phyloP scores from a whole-genome alignment of 2,888 invertebrate genomes.

The Tillus elongatus region DNA sequence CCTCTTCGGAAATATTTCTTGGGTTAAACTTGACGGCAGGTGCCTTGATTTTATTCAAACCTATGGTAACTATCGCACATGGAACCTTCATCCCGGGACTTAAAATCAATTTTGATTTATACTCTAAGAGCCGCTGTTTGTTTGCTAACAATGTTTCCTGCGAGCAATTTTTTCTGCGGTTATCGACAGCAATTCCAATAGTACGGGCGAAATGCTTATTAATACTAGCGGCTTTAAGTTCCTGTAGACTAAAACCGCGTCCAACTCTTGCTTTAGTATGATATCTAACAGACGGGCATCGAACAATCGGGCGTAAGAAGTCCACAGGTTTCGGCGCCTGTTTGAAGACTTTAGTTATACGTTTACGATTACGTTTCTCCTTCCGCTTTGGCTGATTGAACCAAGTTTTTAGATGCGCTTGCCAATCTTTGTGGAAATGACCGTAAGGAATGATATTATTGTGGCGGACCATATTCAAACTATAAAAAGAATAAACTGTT shows the following conservation, averaged over 20 bases:
- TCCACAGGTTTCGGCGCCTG: constrained; percentile 82
- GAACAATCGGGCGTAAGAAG: constrained; percentile 76
- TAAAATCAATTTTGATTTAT: constrained; percentile 80
- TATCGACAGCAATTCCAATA: constrained; percentile 89
- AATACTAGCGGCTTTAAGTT: constrained; percentile 83
- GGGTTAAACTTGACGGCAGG: not conserved
- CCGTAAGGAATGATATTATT: constrained; percentile 96
- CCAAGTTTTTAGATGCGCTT: constrained; percentile 89
- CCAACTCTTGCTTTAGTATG: constrained; percentile 85
- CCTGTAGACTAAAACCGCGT: constrained; percentile 86
- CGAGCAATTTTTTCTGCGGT: constrained; percentile 83
- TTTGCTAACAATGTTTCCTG: constrained; percentile 82
- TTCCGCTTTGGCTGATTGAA: constrained; percentile 94
- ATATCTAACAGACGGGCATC: constrained; percentile 86
- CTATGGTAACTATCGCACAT: not conserved
- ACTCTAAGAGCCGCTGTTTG: constrained; percentile 87
- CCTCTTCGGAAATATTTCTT: not conserved
- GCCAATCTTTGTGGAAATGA: constrained; percentile 99
- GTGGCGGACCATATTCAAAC: constrained; percentile 61
- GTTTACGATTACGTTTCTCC: constrained; percentile 66
- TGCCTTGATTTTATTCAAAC: not conserved
- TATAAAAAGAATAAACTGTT: not conserved
- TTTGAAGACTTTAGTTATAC: constrained; percentile 76
- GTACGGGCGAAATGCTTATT: constrained; percentile 73
- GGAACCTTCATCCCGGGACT: constrained; percentile 65